Evolutionary conservation across 2,113 vertebrate species (phyloP).

Genomic region (Cnemophilus loriae): DNA sequence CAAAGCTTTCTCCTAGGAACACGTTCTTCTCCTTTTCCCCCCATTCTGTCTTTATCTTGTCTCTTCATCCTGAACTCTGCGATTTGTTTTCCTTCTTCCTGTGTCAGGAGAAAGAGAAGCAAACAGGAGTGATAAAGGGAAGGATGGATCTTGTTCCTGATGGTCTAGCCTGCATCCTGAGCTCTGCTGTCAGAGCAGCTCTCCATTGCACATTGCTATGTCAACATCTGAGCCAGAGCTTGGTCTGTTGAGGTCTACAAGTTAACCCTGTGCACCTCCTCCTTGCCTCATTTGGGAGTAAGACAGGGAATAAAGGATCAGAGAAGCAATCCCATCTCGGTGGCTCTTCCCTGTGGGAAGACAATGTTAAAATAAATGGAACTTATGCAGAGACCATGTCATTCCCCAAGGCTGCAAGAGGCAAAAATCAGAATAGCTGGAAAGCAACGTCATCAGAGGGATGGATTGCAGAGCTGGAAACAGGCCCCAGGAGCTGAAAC

Average conservation of each 20-base stretch:
- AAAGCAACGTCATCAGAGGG: not conserved
- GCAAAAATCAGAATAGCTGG: not conserved
- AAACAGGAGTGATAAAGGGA: not conserved
- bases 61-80: not conserved
- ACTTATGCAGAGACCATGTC: not conserved
- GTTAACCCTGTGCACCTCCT: not conserved
- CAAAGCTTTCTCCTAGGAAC: not conserved
- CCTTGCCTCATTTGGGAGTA: not conserved
- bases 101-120: not conserved
- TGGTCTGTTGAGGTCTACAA: not conserved
- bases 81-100: not conserved
- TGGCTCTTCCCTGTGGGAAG: not conserved
- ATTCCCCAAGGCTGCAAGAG: not conserved
- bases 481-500: not conserved
- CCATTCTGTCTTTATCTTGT: not conserved
- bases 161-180: not conserved
- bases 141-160: not conserved
- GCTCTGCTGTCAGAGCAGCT: not conserved
- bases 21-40: rapidly evolving
- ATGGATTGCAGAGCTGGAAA: not conserved
- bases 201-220: not conserved
- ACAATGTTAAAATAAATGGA: not conserved
- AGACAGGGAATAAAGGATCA: not conserved
- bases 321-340: not conserved
- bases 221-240: not conserved